Evolutionary conservation across 2,888 invertebrate species (phyloP), one percentile per base, ranked within the genome.

Genomic region (Miltochrista miniata): DNA sequence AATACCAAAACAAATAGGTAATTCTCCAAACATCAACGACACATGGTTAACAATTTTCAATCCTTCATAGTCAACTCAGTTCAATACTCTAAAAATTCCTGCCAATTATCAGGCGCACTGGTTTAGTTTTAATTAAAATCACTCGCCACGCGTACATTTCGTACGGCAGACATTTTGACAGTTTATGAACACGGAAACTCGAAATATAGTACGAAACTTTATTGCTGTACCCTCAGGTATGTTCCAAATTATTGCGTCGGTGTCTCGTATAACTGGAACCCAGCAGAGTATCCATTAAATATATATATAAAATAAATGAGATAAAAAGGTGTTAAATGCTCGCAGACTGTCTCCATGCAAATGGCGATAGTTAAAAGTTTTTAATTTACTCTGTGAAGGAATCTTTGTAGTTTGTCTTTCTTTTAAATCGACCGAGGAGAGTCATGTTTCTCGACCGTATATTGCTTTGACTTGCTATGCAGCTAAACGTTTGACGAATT

Each of bases 51-150:
- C 5, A 24, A 24, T 24, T n/a, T 24, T 24, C 18, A 24, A 24
- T 24, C 5, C 18, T 24, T 24, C 5, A 24, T 24, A 24, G 18
- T 5, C 2, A 35, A 13, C 14, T 7, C 9, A 30, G 10, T 29
- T 37, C 30, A 37, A 29, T 36, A 14, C 30, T 31, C 14, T 15
- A 15, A 35, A 31, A 42, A 15, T 33, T 43, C 15, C 36, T n/a
- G 18, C 18, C 18, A 36, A 33, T 37, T 31, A 42, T 48, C 48
- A 42, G 37, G 43, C 29, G 30, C 18, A 29, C 44, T 35, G 8
- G 15, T 35, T 39, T 35, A 11, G 38, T 24, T 50, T 45, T 50
- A 50, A 50, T 50, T 50, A 50, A 50, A 44, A 45, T 45, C 45
- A 50, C 45, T 45, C 45, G 40, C 35, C 34, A 45, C 40, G 39